A percentile compares a stretch with the other conserved stretches of the same genome.
Conservation (phyloP, 2,888 invertebrate genomes). For the Dioctria linearis region DNA sequence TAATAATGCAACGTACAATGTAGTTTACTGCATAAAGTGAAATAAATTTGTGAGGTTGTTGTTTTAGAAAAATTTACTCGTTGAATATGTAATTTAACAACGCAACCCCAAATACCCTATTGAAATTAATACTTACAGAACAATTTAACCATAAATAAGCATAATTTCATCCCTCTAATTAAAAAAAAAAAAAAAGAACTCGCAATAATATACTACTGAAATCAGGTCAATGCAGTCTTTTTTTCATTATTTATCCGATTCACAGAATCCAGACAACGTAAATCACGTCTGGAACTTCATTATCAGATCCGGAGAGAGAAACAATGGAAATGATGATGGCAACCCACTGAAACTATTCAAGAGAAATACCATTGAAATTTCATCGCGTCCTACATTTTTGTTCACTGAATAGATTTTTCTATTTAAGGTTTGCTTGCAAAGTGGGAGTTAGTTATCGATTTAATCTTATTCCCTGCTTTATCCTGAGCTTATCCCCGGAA, state of each 20-base stretch:
- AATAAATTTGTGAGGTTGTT: too few relatives aligned
- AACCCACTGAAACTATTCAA: slow-evolving; percentile 2
- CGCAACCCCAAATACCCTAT: too few relatives aligned
- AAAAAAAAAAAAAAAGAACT: too few relatives aligned
- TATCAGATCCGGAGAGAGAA: background rate
- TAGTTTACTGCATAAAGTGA: too few relatives aligned
- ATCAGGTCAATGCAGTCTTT: background rate
- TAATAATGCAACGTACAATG: too few relatives aligned
- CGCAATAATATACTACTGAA: background rate
- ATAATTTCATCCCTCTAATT: too few relatives aligned
- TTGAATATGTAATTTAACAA: too few relatives aligned
- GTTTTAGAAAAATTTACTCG: too few relatives aligned
- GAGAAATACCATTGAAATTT: slow-evolving; percentile 1
- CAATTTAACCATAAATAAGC: too few relatives aligned
- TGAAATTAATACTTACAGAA: too few relatives aligned
- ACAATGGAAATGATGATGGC: slow-evolving; percentile 26
- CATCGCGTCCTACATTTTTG: slow-evolving; percentile 12
- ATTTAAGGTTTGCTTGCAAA: slow-evolving; percentile 21
- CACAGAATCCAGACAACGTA: slow-evolving; percentile 11
- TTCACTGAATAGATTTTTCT: slow-evolving; percentile 2
- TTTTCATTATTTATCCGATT: background rate
- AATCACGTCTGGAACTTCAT: slow-evolving; percentile 30
- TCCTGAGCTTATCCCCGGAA: slow-evolving; percentile 31
- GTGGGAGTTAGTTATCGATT: slow-evolving; percentile 30
- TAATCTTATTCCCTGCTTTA: slow-evolving; percentile 33